phyloP scores from a whole-genome alignment of 2,888 invertebrate genomes.

The Ceramica pisi region DNA sequence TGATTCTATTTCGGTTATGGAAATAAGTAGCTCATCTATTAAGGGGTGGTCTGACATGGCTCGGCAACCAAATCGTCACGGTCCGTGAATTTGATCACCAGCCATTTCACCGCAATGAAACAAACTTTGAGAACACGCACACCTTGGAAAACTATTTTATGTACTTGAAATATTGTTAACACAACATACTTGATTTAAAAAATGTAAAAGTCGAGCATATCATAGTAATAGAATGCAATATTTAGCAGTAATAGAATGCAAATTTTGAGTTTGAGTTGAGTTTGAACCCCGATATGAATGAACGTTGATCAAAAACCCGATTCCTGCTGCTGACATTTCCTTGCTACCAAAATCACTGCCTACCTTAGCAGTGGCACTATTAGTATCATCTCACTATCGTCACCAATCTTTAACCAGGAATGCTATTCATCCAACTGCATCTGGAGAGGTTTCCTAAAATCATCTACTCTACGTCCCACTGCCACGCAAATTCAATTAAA shows the following conservation, averaged over 20 bases:
- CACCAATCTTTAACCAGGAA: neutral
- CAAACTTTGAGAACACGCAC: neutral
- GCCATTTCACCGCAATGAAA: neutral
- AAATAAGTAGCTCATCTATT: neutral
- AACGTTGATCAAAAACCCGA: too few relatives aligned
- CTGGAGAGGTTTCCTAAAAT: too few relatives aligned
- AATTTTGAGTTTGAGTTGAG: too few relatives aligned
- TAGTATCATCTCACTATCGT: neutral
- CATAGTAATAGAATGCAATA: too few relatives aligned
- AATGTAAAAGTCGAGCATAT: too few relatives aligned
- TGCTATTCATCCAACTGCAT: neutral
- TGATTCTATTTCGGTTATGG: conserved; percentile 1
- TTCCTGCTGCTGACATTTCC: neutral
- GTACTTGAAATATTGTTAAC: too few relatives aligned
- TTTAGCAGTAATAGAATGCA: too few relatives aligned
- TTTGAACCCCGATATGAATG: too few relatives aligned
- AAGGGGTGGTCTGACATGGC: neutral
- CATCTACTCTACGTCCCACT: too few relatives aligned
- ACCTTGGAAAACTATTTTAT: neutral
- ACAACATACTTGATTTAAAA: too few relatives aligned
- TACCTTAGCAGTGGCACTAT: neutral
- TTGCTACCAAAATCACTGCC: too few relatives aligned
- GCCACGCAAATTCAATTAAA: too few relatives aligned
- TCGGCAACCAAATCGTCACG: neutral
- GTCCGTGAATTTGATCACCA: neutral